Base-by-base conservation (phyloP, 92 coral and sea anemone genomes). In the Porites divaricata region DNA sequence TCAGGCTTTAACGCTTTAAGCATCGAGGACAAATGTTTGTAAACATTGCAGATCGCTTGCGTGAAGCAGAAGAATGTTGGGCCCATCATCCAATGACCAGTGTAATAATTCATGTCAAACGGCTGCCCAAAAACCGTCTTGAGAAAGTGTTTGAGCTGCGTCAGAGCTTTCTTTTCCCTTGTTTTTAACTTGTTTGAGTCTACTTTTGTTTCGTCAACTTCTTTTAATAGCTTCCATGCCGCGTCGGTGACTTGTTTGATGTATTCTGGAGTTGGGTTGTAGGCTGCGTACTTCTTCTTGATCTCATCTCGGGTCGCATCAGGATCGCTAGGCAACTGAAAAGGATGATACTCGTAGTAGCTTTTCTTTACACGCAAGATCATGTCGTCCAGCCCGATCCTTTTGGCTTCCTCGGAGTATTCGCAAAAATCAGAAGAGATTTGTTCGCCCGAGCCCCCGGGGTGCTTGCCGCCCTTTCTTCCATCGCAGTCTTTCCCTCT, bases 1-100 rank as follows among this genome's bases (percentile, higher is more conserved):
- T 59, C 54, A 0, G 99, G 99, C 83, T 81, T 87, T 53, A 80
- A 80, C 20, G 74, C 69, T 49, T 59, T 70, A 54, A 94, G 57
- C 8, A 85, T 82, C 73, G 86, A 81, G 80, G 54, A 67, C 8
- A 95, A 67, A 15, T 86, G 87, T 14, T 65, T 56, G 2, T 90
- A 81, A 10, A 91, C 49, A 28, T 70, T 48, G 64, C 99, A 96
- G 13, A 93, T 79, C 1, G 93, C 90, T 20, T 96, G 93, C 93
- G 89, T 73, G 81, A 77, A 84, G 63, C 99, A 96, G 64, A 95
- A 95, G 63, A 76, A 63, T 79, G 95, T 95, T 2, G 99, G 98
- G 6, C 99, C 99, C 92, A 95, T 78, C 94, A 96, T 81, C 99
- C 99, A 96, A 48, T 96, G 94, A 1, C 95, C 99, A 0, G 98